Evolutionary conservation across 2,113 vertebrate species (phyloP).

Genomic region (Eleginops maclovinus): DNA sequence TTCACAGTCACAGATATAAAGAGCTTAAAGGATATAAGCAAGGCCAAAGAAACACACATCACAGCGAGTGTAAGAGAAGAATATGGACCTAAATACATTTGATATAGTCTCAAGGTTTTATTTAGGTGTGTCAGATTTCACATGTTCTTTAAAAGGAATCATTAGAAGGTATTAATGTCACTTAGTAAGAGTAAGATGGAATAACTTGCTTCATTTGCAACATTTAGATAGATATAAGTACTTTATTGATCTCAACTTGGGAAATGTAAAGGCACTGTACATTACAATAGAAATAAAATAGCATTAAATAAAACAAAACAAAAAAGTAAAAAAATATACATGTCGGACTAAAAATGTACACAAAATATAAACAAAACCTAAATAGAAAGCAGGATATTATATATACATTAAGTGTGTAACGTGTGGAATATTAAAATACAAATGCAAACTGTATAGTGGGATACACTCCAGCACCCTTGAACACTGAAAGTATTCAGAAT

Average conservation of each 20-base stretch:
- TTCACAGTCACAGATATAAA: conserved; percentile 64
- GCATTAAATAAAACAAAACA: too few species aligned
- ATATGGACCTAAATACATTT: not conserved
- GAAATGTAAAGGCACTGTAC: too few species aligned
- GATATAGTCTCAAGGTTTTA: not conserved
- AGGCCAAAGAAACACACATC: conserved; percentile 26
- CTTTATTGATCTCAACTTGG: too few species aligned
- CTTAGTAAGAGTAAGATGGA: not conserved
- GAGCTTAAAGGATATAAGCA: conserved; percentile 59
- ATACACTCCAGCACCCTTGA: not conserved
- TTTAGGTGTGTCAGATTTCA: conserved; percentile 1
- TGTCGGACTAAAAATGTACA: too few species aligned
- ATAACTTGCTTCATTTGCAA: not conserved
- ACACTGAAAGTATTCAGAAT: not conserved
- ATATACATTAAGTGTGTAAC: too few species aligned
- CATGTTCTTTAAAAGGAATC: not conserved
- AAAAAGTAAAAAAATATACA: too few species aligned
- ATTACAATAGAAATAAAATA: too few species aligned
- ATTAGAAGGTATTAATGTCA: conserved; percentile 7
- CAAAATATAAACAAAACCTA: too few species aligned
- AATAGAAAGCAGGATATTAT: too few species aligned
- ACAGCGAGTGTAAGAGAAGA: not conserved
- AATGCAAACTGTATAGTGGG: conserved; percentile 25
- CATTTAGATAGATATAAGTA: too few species aligned
- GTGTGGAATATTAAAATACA: too few species aligned